These are phyloP conservation scores for Chascanopsetta lugubris DNA, from an alignment of 2,113 vertebrate species.

Conservation along the genomic window DNA sequence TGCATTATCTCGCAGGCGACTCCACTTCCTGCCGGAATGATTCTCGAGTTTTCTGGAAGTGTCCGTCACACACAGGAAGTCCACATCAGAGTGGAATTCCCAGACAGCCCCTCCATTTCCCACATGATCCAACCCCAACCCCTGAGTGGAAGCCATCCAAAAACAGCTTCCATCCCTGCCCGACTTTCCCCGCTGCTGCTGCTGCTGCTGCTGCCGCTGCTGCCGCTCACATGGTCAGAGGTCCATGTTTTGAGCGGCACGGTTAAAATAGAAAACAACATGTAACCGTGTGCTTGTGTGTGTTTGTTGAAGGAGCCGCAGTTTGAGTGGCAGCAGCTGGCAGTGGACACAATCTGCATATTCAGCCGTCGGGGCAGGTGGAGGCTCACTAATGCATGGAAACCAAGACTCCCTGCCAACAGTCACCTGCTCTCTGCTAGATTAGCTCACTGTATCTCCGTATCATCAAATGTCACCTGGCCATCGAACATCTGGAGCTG, in stretches of 20 bases:
- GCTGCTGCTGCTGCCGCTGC: background rate
- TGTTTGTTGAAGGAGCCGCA: background rate
- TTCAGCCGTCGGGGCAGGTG: conserved; percentile 61
- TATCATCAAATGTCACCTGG: conserved; percentile 67
- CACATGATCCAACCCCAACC: conserved; percentile 16
- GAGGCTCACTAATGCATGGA: conserved; percentile 60
- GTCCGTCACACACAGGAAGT: conserved; percentile 34
- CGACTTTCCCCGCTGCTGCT: background rate
- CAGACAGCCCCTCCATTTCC: conserved; percentile 44
- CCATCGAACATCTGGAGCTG: conserved; percentile 45
- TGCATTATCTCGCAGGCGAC: background rate
- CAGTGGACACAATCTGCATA: conserved; percentile 48
- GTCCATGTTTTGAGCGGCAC: background rate
- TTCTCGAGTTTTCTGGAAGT: conserved; percentile 52
- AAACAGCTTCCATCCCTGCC: conserved; percentile 2
- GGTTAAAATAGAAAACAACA: conserved; percentile 3
- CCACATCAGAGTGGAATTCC: conserved; percentile 48
- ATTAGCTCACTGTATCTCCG: conserved; percentile 15
- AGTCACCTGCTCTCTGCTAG: conserved; percentile 5
- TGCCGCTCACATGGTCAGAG: background rate
- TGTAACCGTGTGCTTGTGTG: no score
- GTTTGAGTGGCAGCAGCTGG: conserved; percentile 59
- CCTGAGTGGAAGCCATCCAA: conserved; percentile 47
- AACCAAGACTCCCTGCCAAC: conserved; percentile 28
- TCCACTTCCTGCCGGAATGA: conserved; percentile 37